Conservation (phyloP, 1,140 invertebrate species). For the Sarcophaga bullata region DNA sequence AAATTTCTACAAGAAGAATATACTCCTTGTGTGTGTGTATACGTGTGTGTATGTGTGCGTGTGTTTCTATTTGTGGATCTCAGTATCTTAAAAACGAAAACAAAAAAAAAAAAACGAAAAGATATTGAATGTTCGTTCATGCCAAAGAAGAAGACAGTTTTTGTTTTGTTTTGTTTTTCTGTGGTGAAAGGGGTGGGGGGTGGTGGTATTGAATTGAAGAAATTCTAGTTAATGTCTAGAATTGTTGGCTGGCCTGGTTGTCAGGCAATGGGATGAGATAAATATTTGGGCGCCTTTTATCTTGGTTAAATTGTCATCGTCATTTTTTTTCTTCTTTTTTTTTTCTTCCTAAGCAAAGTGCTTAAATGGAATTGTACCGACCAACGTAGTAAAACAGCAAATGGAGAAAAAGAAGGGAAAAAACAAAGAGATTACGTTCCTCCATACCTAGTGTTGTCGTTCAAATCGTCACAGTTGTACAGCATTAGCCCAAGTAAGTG, state of each 20-base stretch:
- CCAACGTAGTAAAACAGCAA: neutral
- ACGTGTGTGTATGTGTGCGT: no score
- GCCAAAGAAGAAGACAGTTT: no score
- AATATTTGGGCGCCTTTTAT: conserved; percentile 37
- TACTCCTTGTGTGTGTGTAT: no score
- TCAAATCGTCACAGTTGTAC: no score
- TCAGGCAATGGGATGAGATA: neutral
- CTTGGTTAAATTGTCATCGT: conserved; percentile 34
- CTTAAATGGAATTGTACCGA: conserved; percentile 7
- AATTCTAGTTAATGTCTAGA: neutral
- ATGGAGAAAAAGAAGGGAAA: neutral
- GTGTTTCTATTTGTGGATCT: no score
- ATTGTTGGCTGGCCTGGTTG: conserved; percentile 13
- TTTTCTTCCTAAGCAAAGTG: neutral
- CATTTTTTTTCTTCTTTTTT: neutral
- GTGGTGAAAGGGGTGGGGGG: neutral
- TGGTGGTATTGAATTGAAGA: neutral
- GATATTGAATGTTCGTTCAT: neutral
- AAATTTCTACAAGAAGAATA: no score
- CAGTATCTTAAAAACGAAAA: no score
- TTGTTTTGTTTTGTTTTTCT: no score
- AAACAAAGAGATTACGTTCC: neutral
- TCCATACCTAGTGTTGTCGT: neutral
- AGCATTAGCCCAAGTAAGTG: neutral
- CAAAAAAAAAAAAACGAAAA: neutral